Evolutionary conservation across 2,888 invertebrate species (phyloP), one percentile per base, ranked within the genome.

Genomic region (Sphaerophoria rueppellii): DNA sequence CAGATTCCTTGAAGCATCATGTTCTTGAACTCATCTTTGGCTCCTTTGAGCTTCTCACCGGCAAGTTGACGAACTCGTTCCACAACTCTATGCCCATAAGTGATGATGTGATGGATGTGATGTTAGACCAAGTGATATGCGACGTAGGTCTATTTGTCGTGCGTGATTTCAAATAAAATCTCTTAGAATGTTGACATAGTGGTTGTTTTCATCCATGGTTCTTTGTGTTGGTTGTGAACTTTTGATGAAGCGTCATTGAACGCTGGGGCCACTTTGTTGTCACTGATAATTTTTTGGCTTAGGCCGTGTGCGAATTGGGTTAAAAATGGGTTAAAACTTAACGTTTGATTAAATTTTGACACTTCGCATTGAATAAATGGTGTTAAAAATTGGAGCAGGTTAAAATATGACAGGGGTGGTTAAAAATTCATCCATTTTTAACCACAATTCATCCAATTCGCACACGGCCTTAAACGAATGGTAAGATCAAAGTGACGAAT

Each of bases 1-100:
- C 91, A 90, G 6, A 92, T 90, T 0, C 91, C 92, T 43, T 88
- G 85, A 34, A 91, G 88, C 40, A 82, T 50, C 70, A 81, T 63
- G 5, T 43, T 48, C 4, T 75, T 58, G 43, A 86, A 79, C 50
- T 86, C 75, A 4, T 73, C 40, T 14, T 72, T 65, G 46, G 76
- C 82, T 48, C 46, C 63, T 73, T 74, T 50, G 11, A 78, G 57
- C 35, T 87, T 81, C 4, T 85, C 78, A 0, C 89, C 90, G 0
- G 89, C 88, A 2, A 92, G 80, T 11, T 78, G 69, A 12, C 88
- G 88, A 32, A 85, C 63, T 12, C 75, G 72, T 71, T 85, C 78
- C 2, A 71, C 75, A 7, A 81, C 77, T 34, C 80, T 82, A 43
- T 85, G 81, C 3, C 82, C 82, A 52, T 52, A 12, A 6, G 72